Evolutionary conservation across 2,888 invertebrate species (phyloP), one percentile per base, ranked within the genome.

Genomic region (Mesochorus sp.): DNA sequence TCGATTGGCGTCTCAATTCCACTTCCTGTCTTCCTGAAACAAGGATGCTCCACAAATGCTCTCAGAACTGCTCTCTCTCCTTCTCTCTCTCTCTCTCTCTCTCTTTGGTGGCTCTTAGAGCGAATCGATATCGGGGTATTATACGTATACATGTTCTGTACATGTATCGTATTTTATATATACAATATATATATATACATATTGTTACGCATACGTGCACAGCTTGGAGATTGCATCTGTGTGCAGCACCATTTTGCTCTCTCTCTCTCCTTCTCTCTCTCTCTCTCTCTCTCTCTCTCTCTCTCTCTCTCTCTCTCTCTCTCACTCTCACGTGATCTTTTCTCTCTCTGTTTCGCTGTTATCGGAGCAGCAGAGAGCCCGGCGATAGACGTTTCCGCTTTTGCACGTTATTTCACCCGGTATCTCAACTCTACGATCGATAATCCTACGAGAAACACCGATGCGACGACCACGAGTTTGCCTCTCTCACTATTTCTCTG

Each of bases 361-460:
- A 77, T 73, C 71, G 39, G 42, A 47, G 47, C 34, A 64, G n/a
- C n/a, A n/a, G n/a, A n/a, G 12, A 59, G 31, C 62, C 47, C 51
- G 61, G 39, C 77, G 71, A 73, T 77, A 62, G 72, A 73, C 68
- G 62, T 77, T 77, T 77, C 77, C 77, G 77, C 47, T 73, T 73
- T 73, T 73, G 47, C 57, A 77, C 73, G 73, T 73, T 73, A 68
- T 68, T 77, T 68, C 73, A 62, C 62, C 42, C 62, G 67, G 55
- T 72, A 77, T 72, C 68, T 55, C 57, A 42, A 62, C 62, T 62
- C 55, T 55, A 44, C 49, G 67, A 77, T 77, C 77, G 73, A 77
- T 73, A 77, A 64, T 77, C 57, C 68, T 34, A 44, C 59, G 55
- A 72, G 61, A 76, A 62, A 34, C 39, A 34, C 39, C 53, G 44